phyloP scores from a whole-genome alignment of 2,113 vertebrate species.

The Spea bombifrons region DNA sequence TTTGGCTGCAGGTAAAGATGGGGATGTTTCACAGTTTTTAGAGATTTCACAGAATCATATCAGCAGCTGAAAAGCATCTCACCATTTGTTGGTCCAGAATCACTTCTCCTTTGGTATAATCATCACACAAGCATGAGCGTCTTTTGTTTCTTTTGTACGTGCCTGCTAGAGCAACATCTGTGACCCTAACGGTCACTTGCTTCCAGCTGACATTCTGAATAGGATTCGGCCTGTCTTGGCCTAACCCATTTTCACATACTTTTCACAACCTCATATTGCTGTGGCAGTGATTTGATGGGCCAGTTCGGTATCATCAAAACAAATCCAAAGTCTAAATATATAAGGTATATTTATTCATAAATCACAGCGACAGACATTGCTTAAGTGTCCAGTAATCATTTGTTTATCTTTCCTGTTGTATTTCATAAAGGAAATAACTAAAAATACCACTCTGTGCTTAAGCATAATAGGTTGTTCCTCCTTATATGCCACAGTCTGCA shows the following conservation, averaged over 20 bases:
- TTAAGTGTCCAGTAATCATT: no score
- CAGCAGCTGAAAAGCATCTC: constrained; percentile 20
- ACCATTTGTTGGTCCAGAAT: constrained; percentile 12
- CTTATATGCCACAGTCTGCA: no score
- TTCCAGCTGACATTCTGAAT: neutral
- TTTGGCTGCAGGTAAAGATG: no score
- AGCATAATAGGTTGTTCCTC: no score
- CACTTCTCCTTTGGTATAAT: constrained; percentile 28
- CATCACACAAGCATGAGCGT: neutral
- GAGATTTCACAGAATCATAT: constrained; percentile 11
- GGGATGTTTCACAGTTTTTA: no score
- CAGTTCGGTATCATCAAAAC: no score
- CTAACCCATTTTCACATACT: constrained; percentile 1
- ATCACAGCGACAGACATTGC: no score
- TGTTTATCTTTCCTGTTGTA: no score
- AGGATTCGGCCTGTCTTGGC: neutral
- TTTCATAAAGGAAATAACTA: no score
- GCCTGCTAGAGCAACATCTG: constrained; percentile 25
- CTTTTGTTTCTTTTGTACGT: constrained; percentile 37
- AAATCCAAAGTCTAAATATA: no score
- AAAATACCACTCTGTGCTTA: no score
- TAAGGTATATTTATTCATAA: no score
- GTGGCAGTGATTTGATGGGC: neutral
- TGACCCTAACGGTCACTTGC: constrained; percentile 26
- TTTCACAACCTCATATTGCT: neutral